Evolutionary conservation across 2,113 vertebrate genomes (phyloP).

Genomic region (Brachypodius melanocephalos): DNA sequence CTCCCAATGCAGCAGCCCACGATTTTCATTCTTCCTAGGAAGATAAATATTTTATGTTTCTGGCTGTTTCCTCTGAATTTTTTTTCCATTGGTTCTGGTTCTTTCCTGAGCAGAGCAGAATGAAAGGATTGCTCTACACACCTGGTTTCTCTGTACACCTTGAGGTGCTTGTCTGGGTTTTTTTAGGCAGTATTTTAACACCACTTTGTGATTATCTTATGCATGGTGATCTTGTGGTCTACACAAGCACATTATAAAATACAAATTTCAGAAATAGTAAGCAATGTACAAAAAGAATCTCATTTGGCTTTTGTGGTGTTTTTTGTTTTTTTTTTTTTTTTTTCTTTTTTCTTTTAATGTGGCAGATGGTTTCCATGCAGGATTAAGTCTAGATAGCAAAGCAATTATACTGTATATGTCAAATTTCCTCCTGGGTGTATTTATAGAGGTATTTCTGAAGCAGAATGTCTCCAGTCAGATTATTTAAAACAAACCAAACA

Average conservation of each 20-base stretch:
- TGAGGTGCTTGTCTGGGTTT: neutral
- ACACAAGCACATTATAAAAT: neutral
- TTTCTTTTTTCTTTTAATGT: neutral
- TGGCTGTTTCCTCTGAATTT: neutral
- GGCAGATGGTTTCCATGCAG: neutral
- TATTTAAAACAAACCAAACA: neutral
- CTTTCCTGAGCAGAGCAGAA: neutral
- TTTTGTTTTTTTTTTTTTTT: neutral
- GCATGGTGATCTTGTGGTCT: neutral
- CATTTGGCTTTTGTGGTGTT: neutral
- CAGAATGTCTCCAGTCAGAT: neutral
- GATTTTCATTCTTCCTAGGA: neutral
- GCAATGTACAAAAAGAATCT: neutral
- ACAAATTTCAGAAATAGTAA: neutral
- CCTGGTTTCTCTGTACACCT: neutral
- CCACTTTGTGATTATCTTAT: neutral
- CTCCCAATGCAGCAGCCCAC: rapidly evolving
- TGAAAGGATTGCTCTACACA: neutral
- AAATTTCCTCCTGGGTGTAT: neutral
- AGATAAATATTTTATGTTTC: neutral
- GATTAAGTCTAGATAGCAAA: neutral
- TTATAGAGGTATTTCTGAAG: neutral
- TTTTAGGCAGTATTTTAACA: neutral
- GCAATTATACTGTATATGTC: neutral
- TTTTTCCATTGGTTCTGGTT: neutral